Conservation (phyloP, 2,888 invertebrate genomes). For the Itoplectis maculator region DNA sequence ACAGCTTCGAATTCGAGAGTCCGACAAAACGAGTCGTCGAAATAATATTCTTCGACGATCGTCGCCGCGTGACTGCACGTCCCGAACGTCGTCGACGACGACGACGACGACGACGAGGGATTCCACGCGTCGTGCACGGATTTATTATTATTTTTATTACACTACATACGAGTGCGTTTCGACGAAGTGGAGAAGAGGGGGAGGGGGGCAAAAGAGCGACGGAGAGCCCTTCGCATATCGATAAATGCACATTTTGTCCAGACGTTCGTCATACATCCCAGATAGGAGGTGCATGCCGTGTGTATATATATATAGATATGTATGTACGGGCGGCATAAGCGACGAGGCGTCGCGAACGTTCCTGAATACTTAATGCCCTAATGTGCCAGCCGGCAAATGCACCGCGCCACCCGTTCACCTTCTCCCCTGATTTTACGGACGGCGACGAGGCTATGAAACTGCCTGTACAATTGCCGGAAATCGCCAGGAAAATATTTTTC, state of each 20-base stretch:
- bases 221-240: constrained; percentile 36
- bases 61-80: constrained; percentile 40
- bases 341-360: constrained; percentile 64
- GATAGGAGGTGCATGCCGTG: constrained; percentile 8
- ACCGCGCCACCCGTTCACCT: constrained; percentile 29
- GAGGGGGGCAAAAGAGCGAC: not conserved
- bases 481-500: not conserved
- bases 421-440: constrained; percentile 58
- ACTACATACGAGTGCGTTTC: constrained; percentile 10
- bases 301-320: constrained; percentile 8
- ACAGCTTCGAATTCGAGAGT: constrained; percentile 16
- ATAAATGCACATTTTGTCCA: constrained; percentile 41
- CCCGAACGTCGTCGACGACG: constrained; percentile 23
- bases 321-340: constrained; percentile 34
- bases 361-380: constrained; percentile 66
- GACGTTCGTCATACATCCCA: constrained; percentile 46
- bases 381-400: constrained; percentile 46
- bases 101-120: constrained; percentile 7
- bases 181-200: constrained; percentile 10
- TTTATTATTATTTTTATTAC: constrained; percentile 44
- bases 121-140: constrained; percentile 35
- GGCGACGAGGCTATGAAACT: constrained; percentile 34
- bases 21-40: constrained; percentile 16
- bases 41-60: constrained; percentile 48
- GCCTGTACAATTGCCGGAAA: not conserved